Percentiles rank a stretch among this genome's conserved stretches.
These are phyloP conservation scores for Rhagoletis zephyria DNA, from an alignment of 1,140 invertebrate genomes.

Conservation along the genomic window DNA sequence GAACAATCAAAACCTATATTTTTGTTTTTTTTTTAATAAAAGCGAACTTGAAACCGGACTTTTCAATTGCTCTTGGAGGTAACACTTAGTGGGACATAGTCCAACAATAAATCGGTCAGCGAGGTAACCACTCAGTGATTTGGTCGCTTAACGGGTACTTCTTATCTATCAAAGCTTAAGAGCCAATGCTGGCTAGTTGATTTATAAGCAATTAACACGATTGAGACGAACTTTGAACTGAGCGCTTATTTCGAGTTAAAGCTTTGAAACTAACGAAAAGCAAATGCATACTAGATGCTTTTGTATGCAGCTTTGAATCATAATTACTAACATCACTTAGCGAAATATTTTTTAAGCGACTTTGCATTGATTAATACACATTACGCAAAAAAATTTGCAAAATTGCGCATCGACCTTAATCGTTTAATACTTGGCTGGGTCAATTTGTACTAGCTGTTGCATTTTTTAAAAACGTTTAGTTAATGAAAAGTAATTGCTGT, in stretches of 20 bases:
- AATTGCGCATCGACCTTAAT: constrained; percentile 11
- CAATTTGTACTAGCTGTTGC: background rate
- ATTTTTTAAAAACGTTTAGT: too few relatives aligned
- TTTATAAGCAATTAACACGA: background rate
- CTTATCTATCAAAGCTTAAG: background rate
- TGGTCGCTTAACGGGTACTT: background rate
- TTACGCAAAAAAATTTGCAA: background rate
- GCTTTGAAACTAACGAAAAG: background rate
- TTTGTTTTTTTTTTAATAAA: background rate
- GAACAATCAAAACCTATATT: too few relatives aligned
- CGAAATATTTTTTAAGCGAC: background rate
- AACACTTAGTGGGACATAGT: background rate
- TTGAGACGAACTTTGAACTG: constrained; percentile 9
- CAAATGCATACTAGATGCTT: background rate
- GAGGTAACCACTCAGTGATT: background rate
- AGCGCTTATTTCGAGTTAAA: background rate
- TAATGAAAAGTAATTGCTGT: too few relatives aligned
- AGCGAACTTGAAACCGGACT: constrained; percentile 49
- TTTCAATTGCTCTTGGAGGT: background rate
- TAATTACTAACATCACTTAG: background rate
- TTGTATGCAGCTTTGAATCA: background rate
- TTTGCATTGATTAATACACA: constrained; percentile 24
- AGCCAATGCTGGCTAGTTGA: background rate
- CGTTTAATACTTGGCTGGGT: constrained; percentile 14
- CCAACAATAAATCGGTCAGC: constrained; percentile 22